A percentile compares a stretch with the other conserved stretches of the same genome.
phyloP scores from a whole-genome alignment of 2,113 vertebrate genomes.

The Serilophus lunatus region DNA sequence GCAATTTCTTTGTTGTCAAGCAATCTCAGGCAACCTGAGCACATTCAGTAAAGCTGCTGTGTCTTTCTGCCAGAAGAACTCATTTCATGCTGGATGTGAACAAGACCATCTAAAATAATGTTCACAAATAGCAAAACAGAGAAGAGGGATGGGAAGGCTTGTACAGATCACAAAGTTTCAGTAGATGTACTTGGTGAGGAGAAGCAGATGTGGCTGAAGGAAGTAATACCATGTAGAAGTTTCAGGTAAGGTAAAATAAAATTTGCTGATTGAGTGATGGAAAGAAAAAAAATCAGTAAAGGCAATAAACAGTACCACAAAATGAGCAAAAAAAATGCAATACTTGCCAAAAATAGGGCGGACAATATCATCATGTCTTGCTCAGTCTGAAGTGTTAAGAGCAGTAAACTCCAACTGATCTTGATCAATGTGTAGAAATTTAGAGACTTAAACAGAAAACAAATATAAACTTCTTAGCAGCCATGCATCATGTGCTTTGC shows the following conservation, averaged over 20 bases:
- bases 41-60: neutral
- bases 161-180: neutral
- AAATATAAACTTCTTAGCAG: neutral
- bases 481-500: neutral
- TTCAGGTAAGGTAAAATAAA: neutral
- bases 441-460: neutral
- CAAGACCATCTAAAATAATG: neutral
- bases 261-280: neutral
- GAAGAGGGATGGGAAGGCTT: neutral
- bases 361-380: neutral
- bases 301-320: neutral
- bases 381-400: neutral
- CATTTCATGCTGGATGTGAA: conserved; percentile 1
- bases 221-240: neutral
- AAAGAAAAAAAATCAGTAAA: neutral
- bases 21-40: neutral
- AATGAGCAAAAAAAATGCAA: neutral
- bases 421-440: neutral
- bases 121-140: neutral
- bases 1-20: conserved; percentile 1
- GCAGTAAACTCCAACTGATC: neutral
- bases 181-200: neutral
- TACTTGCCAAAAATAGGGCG: neutral
- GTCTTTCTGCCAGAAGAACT: neutral
- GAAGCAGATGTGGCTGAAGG: neutral